Evolutionary conservation across 2,113 vertebrate genomes (phyloP), one percentile per base, ranked within the genome.

Genomic region (Eptesicus fuscus): DNA sequence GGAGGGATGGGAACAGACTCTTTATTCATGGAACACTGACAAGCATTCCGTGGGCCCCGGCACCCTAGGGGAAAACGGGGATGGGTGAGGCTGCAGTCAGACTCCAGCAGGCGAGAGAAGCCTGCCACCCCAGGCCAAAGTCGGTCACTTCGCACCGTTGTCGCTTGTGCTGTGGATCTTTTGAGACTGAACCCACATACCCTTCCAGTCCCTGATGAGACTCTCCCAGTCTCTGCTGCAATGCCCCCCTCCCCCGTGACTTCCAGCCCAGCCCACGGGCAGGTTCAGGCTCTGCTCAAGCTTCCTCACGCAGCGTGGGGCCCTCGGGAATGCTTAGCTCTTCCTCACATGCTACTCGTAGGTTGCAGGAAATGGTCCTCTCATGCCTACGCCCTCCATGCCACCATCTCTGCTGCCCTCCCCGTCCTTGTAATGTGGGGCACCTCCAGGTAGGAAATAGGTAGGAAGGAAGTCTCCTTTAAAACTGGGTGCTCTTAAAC

Each of bases 401-500:
- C 25, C 40, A 16, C 35, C 85, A 65, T 56, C 65, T 88, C 86
- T 56, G 30, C 76, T 59, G 49, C 49, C 59, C 88, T 83, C 28
- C 61, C 22, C 4, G 1, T 30, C 40, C 61, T 78, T 23, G 25
- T 61, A 70, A 74, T 65, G 1, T 67, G 69, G 37, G 49, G 4
- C 18, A 47, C 23, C 28, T 91, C 74, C n/a, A 67, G 1, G 3
- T 18, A 61, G 20, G 42, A 96, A 90, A 35, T 40, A 85, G 20
- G 32, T 47, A 80, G 28, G 1, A 23, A 82, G 7, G 17, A 71
- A 35, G 11, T 87, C 9, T 61, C 51, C 53, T 87, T 61, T 83
- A 80, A 95, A 73, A 80, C 56, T 63, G 37, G 17, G 59, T 89
- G 67, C 61, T 67, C 59, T 93, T 71, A 94, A 63, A 92, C 65